Conservation (phyloP, 2,113 vertebrate species). For the Dolichallabes microphthalmus region DNA sequence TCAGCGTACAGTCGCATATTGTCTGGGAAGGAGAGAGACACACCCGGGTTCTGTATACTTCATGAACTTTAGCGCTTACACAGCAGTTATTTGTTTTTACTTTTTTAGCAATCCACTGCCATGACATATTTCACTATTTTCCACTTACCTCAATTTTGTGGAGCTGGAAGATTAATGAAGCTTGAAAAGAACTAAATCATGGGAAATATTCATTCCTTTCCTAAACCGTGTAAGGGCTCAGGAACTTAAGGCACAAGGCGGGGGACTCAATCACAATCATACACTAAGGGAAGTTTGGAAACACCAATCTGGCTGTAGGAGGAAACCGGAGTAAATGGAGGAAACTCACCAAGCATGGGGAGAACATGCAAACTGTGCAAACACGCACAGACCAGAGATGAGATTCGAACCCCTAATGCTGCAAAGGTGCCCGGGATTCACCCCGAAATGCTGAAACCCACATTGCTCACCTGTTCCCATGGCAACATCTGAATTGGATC, state of each 20-base stretch:
- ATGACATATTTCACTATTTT: neutral
- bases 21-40: neutral
- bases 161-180: neutral
- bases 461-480: neutral
- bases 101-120: neutral
- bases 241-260: too few relatives aligned
- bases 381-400: too few relatives aligned
- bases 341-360: too few relatives aligned
- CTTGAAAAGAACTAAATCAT: neutral
- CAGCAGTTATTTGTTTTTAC: neutral
- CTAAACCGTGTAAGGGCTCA: too few relatives aligned
- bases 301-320: too few relatives aligned
- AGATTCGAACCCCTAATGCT: too few relatives aligned
- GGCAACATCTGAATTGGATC: neutral
- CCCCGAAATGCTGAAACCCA: too few relatives aligned
- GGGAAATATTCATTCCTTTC: neutral
- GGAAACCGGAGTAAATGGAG: too few relatives aligned
- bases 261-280: too few relatives aligned
- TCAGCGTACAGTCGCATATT: neutral
- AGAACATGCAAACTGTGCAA: too few relatives aligned
- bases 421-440: too few relatives aligned
- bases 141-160: neutral
- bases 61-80: neutral
- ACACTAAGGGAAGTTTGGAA: too few relatives aligned
- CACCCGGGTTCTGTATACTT: neutral